Evolutionary conservation across 2,888 invertebrate genomes (phyloP).

Genomic region (Acrobasis repandana): DNA sequence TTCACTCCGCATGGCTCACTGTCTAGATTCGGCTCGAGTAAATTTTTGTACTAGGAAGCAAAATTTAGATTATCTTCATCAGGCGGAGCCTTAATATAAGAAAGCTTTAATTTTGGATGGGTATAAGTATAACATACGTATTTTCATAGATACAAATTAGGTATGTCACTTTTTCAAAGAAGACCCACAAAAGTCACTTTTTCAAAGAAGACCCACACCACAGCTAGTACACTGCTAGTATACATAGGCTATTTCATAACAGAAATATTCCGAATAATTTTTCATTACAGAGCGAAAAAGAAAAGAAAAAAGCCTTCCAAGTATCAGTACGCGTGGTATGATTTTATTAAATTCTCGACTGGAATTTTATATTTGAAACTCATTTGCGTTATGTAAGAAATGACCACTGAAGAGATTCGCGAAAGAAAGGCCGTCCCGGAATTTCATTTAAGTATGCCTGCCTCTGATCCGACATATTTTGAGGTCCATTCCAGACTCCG

Average conservation of each 20-base stretch:
- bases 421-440: constrained; percentile 50
- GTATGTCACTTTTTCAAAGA: too few relatives aligned
- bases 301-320: constrained; percentile 3
- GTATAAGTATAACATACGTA: too few relatives aligned
- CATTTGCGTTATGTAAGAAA: constrained; percentile 43
- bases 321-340: constrained; percentile 8
- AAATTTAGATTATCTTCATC: too few relatives aligned
- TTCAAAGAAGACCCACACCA: too few relatives aligned
- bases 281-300: background rate
- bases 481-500: constrained; percentile 17
- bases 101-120: too few relatives aligned
- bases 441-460: constrained; percentile 58
- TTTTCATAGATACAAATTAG: too few relatives aligned
- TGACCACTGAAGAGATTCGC: constrained; percentile 39
- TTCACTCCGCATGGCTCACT: too few relatives aligned
- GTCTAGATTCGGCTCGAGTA: too few relatives aligned
- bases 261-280: background rate
- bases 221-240: too few relatives aligned
- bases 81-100: too few relatives aligned
- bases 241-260: background rate
- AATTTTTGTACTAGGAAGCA: too few relatives aligned
- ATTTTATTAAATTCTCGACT: constrained; percentile 21
- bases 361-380: constrained; percentile 38
- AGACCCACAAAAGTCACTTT: too few relatives aligned
- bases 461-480: constrained; percentile 29